Evolutionary conservation across 2,888 invertebrate genomes (phyloP), one percentile per base, ranked within the genome.

Genomic region (Pammene fasciana): DNA sequence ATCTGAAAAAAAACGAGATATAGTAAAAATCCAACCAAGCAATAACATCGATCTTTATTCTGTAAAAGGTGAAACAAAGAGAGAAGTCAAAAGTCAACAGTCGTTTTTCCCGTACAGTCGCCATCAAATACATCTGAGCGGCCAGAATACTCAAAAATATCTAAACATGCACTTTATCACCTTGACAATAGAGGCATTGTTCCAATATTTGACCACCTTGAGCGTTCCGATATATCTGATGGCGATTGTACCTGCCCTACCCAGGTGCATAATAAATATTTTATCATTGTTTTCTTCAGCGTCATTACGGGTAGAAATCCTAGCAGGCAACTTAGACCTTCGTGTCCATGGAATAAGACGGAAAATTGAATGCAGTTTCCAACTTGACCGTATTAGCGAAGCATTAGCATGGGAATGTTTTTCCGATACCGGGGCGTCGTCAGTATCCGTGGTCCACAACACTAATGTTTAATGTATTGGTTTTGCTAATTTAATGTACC

Each of bases 381-480:
- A 4, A 6, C 18, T 16, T 48, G 16, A 52, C 26, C 26, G 52
- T 52, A 52, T 52, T 52, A 52, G 52, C 52, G 11, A 13, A 13
- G 11, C 52, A 52, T 52, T 52, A 52, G 52, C 52, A 52, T 52
- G 52, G 26, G 52, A 52, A 52, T 52, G 52, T 26, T 13, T 26
- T 52, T 52, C 26, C 52, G 13, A 52, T 52, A 52, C 26, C 13
- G 26, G 50, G 50, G 13, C 26, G 26, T 7, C 52, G 52, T 52
- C 26, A 52, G 13, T 52, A 26, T 26, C 26, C 26, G 5, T 18
- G 10, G 52, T 52, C 52, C 52, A 50, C 50, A 52, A 52, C 11
- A 52, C 52, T 52, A 52, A 52, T 52, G 26, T 52, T 38, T 26
- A 26, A 26, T 26, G 26, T 26, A 52, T 52, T 52, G 11, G 52